Base-by-base conservation (phyloP, 2,113 vertebrate species). In the Coregonus clupeaformis region DNA sequence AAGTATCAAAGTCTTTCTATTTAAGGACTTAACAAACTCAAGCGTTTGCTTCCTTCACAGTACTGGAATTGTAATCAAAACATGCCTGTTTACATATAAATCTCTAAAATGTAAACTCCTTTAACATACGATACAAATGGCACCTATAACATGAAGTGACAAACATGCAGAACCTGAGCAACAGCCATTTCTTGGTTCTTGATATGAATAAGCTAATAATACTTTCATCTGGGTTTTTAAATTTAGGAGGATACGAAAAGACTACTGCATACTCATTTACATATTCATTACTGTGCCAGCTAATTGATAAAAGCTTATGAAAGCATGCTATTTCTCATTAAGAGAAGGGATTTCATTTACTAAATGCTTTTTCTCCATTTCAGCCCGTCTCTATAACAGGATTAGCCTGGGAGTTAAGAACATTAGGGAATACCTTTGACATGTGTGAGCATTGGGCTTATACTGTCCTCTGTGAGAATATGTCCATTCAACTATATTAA, bases 231-330 rank as follows among this genome's bases (percentile, higher is more conserved):
- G 36, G 18, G 52, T 55, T 20, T 55, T 55, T 55, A 20, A 0
- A 42, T 42, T 42, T 55, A 55, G 52, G 20, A 55, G 52, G 18
- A 55, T 20, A 30, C 63, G 20, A 29, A 65, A 65, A 29, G 63
- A 65, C 27, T 24, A 29, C 27, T 30, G 63, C 63, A 30, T 5
- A 29, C 24, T 65, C 24, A 63, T 65, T 65, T 65, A 29, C 63
- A 65, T 29, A 65, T 30, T 65, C 18, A 20, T 55, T 55, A 55
- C 20, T 55, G 20, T 55, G 52, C 20, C 63, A 65, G 63, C 24
- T 27, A 65, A 65, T 65, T 65, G 63, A 65, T 65, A 42, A 27
- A 65, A 65, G 24, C 60, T 63, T 27, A 27, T 63, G 60, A 65
- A 65, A 65, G 25, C 13, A 65, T 29, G 63, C 27, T 29, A 7